These are phyloP conservation scores for Kryptopterus vitreolus DNA, from an alignment of 2,797 vertebrate genomes.

Conservation along the genomic window DNA sequence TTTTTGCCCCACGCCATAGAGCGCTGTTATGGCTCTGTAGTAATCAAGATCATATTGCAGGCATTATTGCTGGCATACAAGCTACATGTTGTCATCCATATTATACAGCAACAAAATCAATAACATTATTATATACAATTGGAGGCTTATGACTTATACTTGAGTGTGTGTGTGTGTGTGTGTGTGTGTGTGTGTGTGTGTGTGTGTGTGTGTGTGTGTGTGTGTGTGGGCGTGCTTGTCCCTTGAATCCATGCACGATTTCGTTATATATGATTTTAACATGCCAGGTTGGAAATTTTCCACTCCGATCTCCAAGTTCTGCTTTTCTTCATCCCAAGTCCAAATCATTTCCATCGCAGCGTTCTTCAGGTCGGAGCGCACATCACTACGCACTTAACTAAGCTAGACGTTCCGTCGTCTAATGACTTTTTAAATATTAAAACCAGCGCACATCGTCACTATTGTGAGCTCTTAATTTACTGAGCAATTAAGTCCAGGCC, in stretches of 20 bases:
- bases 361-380: conserved; percentile 65
- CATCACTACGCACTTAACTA: conserved; percentile 75
- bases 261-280: conserved; percentile 8
- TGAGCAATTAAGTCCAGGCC: conserved; percentile 96
- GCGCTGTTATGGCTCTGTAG: conserved; percentile 60
- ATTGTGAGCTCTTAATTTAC: conserved; percentile 99
- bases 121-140: conserved; percentile 72
- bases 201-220: conserved; percentile 16
- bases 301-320: not conserved
- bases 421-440: conserved; percentile 99
- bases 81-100: conserved; percentile 74
- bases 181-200: not conserved
- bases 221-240: not conserved
- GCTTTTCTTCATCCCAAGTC: conserved; percentile 11
- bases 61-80: conserved; percentile 61
- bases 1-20: conserved; percentile 63
- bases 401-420: conserved; percentile 85
- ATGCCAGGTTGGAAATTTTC: not conserved
- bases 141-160: conserved; percentile 65
- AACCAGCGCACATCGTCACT: conserved; percentile 88
- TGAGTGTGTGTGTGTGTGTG: conserved; percentile 54
- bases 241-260: conserved; percentile 22
- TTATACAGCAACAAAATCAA: conserved; percentile 74
- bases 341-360: conserved; percentile 57
- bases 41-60: conserved; percentile 74